A percentile compares a stretch with the other conserved stretches of the same genome.
Conservation (phyloP, 2,888 invertebrate species). For the Erannis defoliaria region DNA sequence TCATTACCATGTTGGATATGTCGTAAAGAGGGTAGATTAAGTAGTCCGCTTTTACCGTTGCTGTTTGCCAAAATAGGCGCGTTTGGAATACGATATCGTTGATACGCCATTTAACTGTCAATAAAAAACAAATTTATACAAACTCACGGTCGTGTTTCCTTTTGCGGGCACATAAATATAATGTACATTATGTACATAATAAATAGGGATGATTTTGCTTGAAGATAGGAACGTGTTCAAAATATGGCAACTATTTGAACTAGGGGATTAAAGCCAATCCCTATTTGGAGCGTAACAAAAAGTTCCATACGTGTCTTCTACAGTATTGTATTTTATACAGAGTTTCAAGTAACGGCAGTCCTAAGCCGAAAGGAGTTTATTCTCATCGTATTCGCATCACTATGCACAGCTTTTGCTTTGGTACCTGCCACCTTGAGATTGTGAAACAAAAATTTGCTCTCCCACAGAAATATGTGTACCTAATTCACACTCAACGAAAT, state of each 20-base stretch:
- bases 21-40: slow-evolving; percentile 19
- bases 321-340: no score
- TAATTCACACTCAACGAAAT: no score
- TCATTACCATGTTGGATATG: slow-evolving; percentile 19
- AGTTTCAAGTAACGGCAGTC: no score
- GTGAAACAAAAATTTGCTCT: no score
- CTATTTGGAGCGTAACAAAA: no score
- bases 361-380: no score
- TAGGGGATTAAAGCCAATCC: no score
- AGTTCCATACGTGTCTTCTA: no score
- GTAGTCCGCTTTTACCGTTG: slow-evolving; percentile 16
- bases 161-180: neutral
- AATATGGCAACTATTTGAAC: neutral
- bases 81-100: slow-evolving; percentile 20
- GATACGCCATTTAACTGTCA: slow-evolving; percentile 20
- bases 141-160: slow-evolving; percentile 6
- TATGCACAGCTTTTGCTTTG: no score
- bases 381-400: no score
- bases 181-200: neutral
- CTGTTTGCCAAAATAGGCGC: slow-evolving; percentile 23
- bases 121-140: slow-evolving; percentile 20
- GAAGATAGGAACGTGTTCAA: neutral
- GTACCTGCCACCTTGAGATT: no score
- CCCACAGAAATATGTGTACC: no score
- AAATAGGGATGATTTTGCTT: neutral